A percentile compares a stretch with the other conserved stretches of the same genome.
phyloP scores from a whole-genome alignment of 2,888 invertebrate species.

The Caenorhabditis angaria region DNA sequence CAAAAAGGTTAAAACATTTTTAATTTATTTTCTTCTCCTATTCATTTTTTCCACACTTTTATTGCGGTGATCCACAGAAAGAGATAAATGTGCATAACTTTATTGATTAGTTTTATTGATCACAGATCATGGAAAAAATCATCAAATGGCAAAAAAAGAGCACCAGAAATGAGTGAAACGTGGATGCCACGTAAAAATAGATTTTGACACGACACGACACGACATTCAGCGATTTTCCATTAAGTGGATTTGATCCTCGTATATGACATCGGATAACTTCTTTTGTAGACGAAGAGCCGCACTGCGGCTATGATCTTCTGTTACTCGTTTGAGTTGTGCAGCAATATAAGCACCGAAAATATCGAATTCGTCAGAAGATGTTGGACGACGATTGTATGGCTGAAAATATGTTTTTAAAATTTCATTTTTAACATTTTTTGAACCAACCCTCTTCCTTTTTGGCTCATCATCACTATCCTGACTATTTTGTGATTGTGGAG shows the following conservation, averaged over 20 bases:
- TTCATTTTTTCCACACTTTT: neutral
- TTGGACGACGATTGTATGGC: slow-evolving; percentile 13
- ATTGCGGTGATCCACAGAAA: slow-evolving; percentile 4
- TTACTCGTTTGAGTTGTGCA: slow-evolving; percentile 30
- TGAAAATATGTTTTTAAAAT: slow-evolving; percentile 5
- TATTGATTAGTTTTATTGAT: too few species aligned
- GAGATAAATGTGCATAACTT: slow-evolving; percentile 2
- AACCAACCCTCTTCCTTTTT: slow-evolving; percentile 30
- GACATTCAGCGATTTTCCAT: slow-evolving; percentile 7
- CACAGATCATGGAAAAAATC: neutral
- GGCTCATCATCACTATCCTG: slow-evolving; percentile 39
- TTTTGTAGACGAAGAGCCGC: slow-evolving; percentile 37
- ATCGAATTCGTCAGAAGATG: slow-evolving; percentile 42
- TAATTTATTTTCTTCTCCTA: neutral
- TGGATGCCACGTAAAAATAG: neutral
- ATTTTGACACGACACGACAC: too few species aligned
- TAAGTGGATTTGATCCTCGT: slow-evolving; percentile 30
- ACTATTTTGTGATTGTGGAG: slow-evolving; percentile 12
- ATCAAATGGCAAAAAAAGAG: neutral
- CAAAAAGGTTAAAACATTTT: neutral
- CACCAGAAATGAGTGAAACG: neutral
- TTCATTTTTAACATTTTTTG: neutral
- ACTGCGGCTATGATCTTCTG: slow-evolving; percentile 11
- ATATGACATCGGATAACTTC: slow-evolving; percentile 36
- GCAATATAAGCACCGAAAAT: slow-evolving; percentile 48